Percentiles rank a stretch among this genome's conserved stretches.
Evolutionary conservation across 2,113 vertebrate species (phyloP).

Genomic region (Planiliza haematocheilus): DNA sequence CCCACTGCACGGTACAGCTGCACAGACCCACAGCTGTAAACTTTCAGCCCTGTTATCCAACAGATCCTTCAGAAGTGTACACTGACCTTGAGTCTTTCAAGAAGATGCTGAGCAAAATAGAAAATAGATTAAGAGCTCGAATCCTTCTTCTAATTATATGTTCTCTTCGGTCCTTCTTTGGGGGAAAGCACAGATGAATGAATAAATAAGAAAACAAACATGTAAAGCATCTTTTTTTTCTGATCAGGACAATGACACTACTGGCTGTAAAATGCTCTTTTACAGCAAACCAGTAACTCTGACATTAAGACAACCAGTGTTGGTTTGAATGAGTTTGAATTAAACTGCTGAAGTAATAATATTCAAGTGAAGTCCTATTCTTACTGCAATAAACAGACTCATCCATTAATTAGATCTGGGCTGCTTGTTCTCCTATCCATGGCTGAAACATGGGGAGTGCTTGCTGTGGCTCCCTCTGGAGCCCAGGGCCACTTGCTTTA

Average conservation of each 20-base stretch:
- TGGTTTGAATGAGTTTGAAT: slow-evolving; percentile 23
- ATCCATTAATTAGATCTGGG: slow-evolving; percentile 36
- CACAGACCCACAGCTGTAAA: slow-evolving; percentile 7
- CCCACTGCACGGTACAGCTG: background rate
- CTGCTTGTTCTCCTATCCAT: slow-evolving; percentile 2
- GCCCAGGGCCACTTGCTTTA: slow-evolving; percentile 45
- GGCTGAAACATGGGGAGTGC: slow-evolving; percentile 15
- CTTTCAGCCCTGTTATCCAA: background rate
- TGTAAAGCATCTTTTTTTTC: background rate
- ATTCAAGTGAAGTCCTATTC: slow-evolving; percentile 18
- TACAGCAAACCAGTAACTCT: slow-evolving; percentile 45
- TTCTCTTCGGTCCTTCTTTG: background rate
- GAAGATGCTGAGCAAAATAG: background rate
- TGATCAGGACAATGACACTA: background rate
- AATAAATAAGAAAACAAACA: background rate
- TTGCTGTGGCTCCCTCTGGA: slow-evolving; percentile 1
- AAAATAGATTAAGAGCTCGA: background rate
- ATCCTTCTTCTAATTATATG: background rate
- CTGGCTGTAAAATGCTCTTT: slow-evolving; percentile 34
- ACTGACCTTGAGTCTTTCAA: slow-evolving; percentile 7
- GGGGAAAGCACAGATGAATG: slow-evolving; percentile 9
- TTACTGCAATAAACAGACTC: slow-evolving; percentile 25
- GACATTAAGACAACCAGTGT: slow-evolving; percentile 19
- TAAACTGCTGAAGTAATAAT: slow-evolving; percentile 27
- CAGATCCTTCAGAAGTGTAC: background rate